These are phyloP conservation scores for Patella depressa DNA, from an alignment of 2,888 invertebrate genomes.

Conservation along the genomic window DNA sequence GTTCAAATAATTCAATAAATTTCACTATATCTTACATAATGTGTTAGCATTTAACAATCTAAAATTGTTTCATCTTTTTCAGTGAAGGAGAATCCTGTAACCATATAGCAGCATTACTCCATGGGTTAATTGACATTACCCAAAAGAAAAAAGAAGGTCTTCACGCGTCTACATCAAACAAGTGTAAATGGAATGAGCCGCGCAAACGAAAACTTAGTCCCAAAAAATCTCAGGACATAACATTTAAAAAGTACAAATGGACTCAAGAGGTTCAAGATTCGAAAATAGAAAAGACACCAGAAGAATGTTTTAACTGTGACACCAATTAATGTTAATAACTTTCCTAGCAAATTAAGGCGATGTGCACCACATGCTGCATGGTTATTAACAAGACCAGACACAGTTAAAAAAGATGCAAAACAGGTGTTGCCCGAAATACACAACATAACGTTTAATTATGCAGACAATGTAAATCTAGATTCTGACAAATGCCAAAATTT, in stretches of 20 bases:
- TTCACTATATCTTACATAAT: no score
- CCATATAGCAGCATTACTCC: conserved; percentile 29
- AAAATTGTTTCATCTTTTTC: not conserved
- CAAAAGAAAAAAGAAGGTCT: conserved; percentile 26
- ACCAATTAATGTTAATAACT: not conserved
- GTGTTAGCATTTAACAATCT: no score
- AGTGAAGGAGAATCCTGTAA: conserved; percentile 15
- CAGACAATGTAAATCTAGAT: not conserved
- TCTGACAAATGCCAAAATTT: not conserved
- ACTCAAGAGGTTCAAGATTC: not conserved
- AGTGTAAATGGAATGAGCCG: conserved; percentile 29
- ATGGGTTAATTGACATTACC: conserved; percentile 27
- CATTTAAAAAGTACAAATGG: not conserved
- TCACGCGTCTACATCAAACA: conserved; percentile 20
- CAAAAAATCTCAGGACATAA: conserved; percentile 14
- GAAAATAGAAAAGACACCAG: not conserved
- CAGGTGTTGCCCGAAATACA: not conserved
- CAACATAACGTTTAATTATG: conserved; percentile 3
- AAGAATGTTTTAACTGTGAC: conserved; percentile 1
- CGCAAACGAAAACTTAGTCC: conserved; percentile 26
- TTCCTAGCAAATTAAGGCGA: not conserved
- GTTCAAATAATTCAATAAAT: no score
- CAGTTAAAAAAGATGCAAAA: not conserved
- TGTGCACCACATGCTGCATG: conserved; percentile 8
- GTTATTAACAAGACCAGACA: not conserved